phyloP scores from a whole-genome alignment of 2,113 vertebrate genomes.

The Eonycteris spelaea region DNA sequence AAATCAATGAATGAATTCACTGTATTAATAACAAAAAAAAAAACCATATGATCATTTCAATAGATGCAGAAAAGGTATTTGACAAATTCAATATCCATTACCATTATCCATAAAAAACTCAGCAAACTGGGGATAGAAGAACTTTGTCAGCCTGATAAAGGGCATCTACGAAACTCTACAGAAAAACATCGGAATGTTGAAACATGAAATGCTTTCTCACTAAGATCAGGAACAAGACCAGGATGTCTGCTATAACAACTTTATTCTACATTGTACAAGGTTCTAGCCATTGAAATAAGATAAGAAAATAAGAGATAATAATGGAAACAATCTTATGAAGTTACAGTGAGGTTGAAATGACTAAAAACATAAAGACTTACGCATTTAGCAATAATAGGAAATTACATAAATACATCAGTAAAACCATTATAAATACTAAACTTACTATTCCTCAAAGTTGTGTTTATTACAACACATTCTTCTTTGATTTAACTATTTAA shows the following conservation, averaged over 20 bases:
- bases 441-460: neutral
- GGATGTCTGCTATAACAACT: neutral
- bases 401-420: neutral
- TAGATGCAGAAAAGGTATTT: neutral
- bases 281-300: neutral
- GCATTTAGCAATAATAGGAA: neutral
- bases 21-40: neutral
- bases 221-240: neutral
- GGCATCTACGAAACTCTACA: neutral
- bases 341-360: constrained; percentile 14
- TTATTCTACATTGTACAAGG: neutral
- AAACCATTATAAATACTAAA: neutral
- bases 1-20: neutral
- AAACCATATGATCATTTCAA: neutral
- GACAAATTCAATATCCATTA: neutral
- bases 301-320: neutral
- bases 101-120: neutral
- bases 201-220: neutral
- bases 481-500: constrained; percentile 13
- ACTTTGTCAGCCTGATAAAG: neutral
- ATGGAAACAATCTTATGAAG: neutral
- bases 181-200: neutral
- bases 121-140: neutral
- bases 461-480: neutral
- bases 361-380: neutral